These are phyloP conservation scores for Limanda limanda DNA, from an alignment of 2,113 vertebrate genomes.

Conservation along the genomic window DNA sequence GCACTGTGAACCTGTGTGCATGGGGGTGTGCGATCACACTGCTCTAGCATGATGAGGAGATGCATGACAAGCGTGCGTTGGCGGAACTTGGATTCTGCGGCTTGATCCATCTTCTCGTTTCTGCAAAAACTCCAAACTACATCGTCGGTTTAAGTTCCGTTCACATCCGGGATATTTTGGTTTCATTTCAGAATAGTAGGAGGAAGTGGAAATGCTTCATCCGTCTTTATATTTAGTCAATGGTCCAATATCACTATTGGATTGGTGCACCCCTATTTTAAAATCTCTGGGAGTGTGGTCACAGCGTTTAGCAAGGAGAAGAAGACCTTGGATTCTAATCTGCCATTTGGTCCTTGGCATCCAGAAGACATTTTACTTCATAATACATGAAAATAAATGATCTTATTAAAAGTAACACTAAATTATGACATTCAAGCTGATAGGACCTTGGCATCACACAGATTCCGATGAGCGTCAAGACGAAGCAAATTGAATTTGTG, in stretches of 20 bases:
- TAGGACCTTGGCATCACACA: constrained; percentile 18
- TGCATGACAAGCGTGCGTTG: too few species aligned
- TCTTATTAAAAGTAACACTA: neutral
- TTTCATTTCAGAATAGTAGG: too few species aligned
- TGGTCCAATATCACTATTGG: neutral
- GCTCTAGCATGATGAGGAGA: too few species aligned
- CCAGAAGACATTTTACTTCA: constrained; percentile 1
- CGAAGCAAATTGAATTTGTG: constrained; percentile 38
- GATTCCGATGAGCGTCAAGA: constrained; percentile 5
- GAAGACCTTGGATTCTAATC: neutral
- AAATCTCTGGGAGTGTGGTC: neutral
- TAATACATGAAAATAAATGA: neutral
- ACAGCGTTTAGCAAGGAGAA: neutral
- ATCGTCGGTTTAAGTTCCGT: too few species aligned
- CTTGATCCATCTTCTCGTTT: too few species aligned
- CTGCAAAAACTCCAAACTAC: too few species aligned
- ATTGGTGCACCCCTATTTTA: neutral
- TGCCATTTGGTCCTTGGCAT: neutral
- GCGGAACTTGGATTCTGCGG: too few species aligned
- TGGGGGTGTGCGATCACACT: too few species aligned
- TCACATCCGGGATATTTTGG: too few species aligned
- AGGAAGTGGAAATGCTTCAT: too few species aligned
- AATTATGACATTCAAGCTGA: constrained; percentile 26
- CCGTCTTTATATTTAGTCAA: too few species aligned
- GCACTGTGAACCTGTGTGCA: too few species aligned